Base-by-base conservation (phyloP, 2,888 invertebrate species). In the Epistrophe grossulariae region DNA sequence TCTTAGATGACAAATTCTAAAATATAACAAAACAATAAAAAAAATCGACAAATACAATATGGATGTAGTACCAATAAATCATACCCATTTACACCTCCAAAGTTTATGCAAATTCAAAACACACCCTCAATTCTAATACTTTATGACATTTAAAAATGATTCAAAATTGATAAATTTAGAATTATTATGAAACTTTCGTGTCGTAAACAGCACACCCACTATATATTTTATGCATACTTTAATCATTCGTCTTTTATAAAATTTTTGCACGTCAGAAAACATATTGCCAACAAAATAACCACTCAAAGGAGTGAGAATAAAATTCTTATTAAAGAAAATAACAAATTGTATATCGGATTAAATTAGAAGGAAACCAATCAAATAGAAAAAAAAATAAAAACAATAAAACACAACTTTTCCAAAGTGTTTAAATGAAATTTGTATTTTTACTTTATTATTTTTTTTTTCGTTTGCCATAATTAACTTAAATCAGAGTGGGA, bases 391-490 rank as follows among this genome's bases (percentile, higher is more conserved):
- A 24, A 40, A n/a, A 11, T n/a, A 31, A 52, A 45, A 35, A 48
- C 15, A 28, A 78, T 52, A 19, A 57, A 57, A 66, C 35, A 66
- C 35, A 81, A 57, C 38, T 55, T 74, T 74, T 70, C 35, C 35
- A 81, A 81, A 76, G 45, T 15, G 45, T 60, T 59, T 71, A 38
- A 62, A 70, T 19, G 35, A 38, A 38, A 76, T 48, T 43, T 43
- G 24, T 40, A 6, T 13, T n/a, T 17, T 40, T 45, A 28, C 48
- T 48, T 17, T 17, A 13, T 9, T 57, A 28, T 57, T 48, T 17
- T 17, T 17, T 9, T 57, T 64, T 64, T 38, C 52, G 28, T 24
- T 57, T 1, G 57, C 15, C 28, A 52, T 73, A 73, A 66, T 73
- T 50, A 40, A 72, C 43, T 59, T 48, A 40, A 17, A 66, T 13